A percentile compares a stretch with the other conserved stretches of the same genome.
Evolutionary conservation across 2,797 vertebrate species (phyloP).

Genomic region (Tinamus major): DNA sequence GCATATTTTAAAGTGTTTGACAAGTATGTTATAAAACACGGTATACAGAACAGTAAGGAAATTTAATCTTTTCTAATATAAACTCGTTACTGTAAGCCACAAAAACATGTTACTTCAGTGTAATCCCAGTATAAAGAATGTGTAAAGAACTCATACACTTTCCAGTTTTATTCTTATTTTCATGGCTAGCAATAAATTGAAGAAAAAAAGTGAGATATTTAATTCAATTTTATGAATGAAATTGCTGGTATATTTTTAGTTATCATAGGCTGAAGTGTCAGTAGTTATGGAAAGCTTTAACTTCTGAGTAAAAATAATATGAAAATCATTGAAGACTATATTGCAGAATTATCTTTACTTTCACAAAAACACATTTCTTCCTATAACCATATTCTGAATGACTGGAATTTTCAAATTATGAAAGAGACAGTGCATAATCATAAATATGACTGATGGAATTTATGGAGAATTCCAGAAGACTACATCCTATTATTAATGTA

Average conservation of each 20-base stretch:
- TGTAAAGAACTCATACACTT: not conserved
- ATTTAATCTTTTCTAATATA: not conserved
- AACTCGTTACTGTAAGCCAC: not conserved
- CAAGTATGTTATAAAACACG: not conserved
- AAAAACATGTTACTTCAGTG: not conserved
- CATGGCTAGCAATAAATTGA: not conserved
- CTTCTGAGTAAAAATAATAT: not conserved
- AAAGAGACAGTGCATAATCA: not conserved
- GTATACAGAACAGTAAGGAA: not conserved
- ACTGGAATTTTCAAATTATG: not conserved
- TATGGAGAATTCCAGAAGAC: not conserved
- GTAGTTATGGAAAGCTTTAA: not conserved
- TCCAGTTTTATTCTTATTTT: not conserved
- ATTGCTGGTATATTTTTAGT: not conserved
- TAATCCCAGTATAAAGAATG: not conserved
- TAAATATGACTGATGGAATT: not conserved
- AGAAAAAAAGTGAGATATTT: not conserved
- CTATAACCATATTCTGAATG: not conserved
- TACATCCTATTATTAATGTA: not conserved
- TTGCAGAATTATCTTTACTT: not conserved
- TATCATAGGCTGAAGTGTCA: not conserved
- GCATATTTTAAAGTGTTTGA: not conserved
- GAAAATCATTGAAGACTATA: not conserved
- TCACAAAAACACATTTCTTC: not conserved
- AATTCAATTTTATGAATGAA: not conserved